Conservation (phyloP, 2,888 invertebrate genomes). For the Bugula neritina region DNA sequence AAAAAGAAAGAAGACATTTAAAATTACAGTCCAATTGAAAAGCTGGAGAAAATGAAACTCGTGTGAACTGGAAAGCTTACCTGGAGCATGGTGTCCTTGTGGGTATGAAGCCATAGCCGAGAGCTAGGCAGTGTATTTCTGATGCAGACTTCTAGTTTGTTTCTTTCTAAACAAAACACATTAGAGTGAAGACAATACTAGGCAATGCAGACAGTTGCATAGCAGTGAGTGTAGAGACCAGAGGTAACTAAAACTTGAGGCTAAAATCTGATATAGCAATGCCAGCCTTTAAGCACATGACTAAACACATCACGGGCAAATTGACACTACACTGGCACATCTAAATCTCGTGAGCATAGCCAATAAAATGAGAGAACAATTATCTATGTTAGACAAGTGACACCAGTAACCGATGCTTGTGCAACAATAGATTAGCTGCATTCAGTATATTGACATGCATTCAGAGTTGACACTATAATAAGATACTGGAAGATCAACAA, state of each 20-base stretch:
- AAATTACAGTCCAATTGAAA: too few relatives aligned
- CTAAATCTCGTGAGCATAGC: not conserved
- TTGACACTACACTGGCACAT: not conserved
- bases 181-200: too few relatives aligned
- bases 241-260: too few relatives aligned
- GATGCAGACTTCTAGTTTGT: too few relatives aligned
- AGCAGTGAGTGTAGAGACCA: too few relatives aligned
- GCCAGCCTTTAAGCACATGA: not conserved
- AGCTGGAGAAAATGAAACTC: too few relatives aligned
- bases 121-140: constrained; percentile 6
- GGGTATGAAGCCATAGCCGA: constrained; percentile 16
- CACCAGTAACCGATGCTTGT: not conserved
- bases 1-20: too few relatives aligned
- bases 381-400: not conserved
- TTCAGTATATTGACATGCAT: not conserved
- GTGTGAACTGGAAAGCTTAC: too few relatives aligned
- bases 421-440: not conserved
- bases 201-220: too few relatives aligned
- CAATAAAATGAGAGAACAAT: not conserved
- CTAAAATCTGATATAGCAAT: too few relatives aligned
- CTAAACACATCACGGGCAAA: not conserved
- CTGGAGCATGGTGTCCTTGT: constrained; percentile 19
- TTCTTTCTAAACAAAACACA: too few relatives aligned
- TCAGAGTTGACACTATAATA: not conserved
- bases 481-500: not conserved